phyloP scores from a whole-genome alignment of 2,113 vertebrate genomes.

The Gymnobelideus leadbeateri region DNA sequence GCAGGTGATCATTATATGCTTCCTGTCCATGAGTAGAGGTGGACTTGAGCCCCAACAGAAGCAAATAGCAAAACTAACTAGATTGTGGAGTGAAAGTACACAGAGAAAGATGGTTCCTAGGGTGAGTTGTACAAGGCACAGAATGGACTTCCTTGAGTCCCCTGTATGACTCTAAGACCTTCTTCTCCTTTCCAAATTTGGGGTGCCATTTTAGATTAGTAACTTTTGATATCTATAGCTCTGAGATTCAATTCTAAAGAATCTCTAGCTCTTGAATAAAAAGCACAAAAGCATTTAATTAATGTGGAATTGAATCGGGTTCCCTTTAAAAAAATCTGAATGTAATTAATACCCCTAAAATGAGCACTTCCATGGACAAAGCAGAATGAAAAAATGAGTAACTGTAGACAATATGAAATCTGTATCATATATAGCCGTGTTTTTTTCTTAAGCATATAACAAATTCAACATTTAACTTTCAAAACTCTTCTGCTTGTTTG shows the following conservation, averaged over 20 bases:
- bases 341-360: not conserved
- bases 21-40: not conserved
- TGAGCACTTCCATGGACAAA: not conserved
- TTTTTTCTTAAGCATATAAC: not conserved
- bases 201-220: not conserved
- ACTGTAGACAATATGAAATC: not conserved
- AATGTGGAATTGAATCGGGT: not conserved
- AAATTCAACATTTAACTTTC: not conserved
- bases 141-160: not conserved
- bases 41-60: not conserved
- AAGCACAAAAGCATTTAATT: not conserved
- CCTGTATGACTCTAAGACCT: not conserved
- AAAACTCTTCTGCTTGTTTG: not conserved
- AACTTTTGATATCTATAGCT: not conserved
- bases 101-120: not conserved
- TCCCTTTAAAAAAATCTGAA: not conserved
- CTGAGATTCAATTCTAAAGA: not conserved
- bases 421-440: not conserved
- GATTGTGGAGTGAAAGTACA: not conserved
- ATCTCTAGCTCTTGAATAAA: not conserved
- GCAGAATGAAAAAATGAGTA: not conserved
- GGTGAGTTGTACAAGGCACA: not conserved
- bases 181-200: not conserved
- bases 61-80: not conserved
- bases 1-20: not conserved